Base-by-base conservation (phyloP, 2,113 vertebrate genomes). In the Chaetodon auriga region DNA sequence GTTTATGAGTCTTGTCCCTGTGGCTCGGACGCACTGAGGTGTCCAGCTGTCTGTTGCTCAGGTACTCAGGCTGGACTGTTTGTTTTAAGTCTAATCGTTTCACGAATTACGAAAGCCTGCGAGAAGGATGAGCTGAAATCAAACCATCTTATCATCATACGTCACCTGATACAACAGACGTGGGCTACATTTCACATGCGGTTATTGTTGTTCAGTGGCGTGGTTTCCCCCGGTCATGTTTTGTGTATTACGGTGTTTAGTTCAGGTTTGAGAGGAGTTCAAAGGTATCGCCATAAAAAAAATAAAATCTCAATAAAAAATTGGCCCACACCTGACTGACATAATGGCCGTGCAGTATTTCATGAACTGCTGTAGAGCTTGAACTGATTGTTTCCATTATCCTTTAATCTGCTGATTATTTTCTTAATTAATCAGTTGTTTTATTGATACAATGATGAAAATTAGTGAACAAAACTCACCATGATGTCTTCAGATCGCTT, bases 271-370 rank as follows among this genome's bases (percentile, higher is more conserved):
- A 41, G 38, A 41, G 36, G 35, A 43, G 76, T 51, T 76, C 71
- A 75, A 70, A 69, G 58, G 49, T 74, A 21, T 48, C n/a, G 5
- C 25, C 5, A 64, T 79, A 66, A n/a, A 46, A 41, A 45, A 1
- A 4, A 53, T 0, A n/a, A 30, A 21, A 38, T 41, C 38, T 41
- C 38, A 41, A 41, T 41, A 45, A 48, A 16, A 16, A 16, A 5
- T 14, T 48, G 46, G 15, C 46, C 46, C 46, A 48, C 6, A 6
- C 4, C 46, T 6, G 3, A 48, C 46, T 15, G 46, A 48, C 46
- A 48, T 16, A 1, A 15, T 15, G 15, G 14, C 14, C 14, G 15
- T 48, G 46, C 15, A 2, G 6, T 48, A 48, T 15, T 48, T 46
- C 11, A 46, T 41, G 38, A 41, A 41, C 38, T 5, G 1, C 6